These are phyloP conservation scores for Petrophora chlorosata DNA, from an alignment of 2,888 invertebrate genomes.

Conservation along the genomic window DNA sequence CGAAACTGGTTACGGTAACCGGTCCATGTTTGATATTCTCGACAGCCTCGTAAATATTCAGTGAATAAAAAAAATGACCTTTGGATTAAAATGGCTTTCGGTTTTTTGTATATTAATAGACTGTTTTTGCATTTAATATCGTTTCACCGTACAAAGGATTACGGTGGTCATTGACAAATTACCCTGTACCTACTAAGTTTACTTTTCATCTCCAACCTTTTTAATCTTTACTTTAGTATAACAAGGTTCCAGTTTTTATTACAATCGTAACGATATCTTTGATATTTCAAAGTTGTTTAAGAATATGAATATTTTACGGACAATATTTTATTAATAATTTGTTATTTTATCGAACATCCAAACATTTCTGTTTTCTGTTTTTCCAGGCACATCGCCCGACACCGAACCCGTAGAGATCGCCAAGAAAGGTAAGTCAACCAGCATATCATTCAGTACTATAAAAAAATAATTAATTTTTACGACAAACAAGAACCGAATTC, in stretches of 20 bases:
- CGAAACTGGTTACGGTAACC: conserved; percentile 63
- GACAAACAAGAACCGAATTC: no score
- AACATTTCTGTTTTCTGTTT: conserved; percentile 45
- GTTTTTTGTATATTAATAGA: conserved; percentile 39
- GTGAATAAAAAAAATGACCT: conserved; percentile 65
- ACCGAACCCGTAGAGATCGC: conserved; percentile 68
- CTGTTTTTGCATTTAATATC: conserved; percentile 19
- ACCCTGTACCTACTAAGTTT: not conserved
- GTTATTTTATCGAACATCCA: no score
- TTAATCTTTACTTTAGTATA: not conserved
- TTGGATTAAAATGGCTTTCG: conserved; percentile 56
- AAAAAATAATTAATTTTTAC: no score
- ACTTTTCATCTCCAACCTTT: not conserved
- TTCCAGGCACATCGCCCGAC: conserved; percentile 74
- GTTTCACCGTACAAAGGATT: conserved; percentile 1
- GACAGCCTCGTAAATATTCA: conserved; percentile 65
- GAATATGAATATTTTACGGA: no score
- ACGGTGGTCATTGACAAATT: not conserved
- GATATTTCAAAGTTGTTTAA: no score
- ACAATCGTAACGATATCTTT: no score
- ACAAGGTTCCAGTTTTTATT: not conserved
- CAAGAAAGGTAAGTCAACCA: conserved; percentile 68
- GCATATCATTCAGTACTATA: conserved; percentile 30
- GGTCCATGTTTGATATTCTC: conserved; percentile 60
- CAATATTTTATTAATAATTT: no score